Percentiles rank a stretch among this genome's conserved stretches.
Evolutionary conservation across 37 sponge, comb jelly and placozoan genomes (phyloP).

Genomic region (Haliclona indistincta): DNA sequence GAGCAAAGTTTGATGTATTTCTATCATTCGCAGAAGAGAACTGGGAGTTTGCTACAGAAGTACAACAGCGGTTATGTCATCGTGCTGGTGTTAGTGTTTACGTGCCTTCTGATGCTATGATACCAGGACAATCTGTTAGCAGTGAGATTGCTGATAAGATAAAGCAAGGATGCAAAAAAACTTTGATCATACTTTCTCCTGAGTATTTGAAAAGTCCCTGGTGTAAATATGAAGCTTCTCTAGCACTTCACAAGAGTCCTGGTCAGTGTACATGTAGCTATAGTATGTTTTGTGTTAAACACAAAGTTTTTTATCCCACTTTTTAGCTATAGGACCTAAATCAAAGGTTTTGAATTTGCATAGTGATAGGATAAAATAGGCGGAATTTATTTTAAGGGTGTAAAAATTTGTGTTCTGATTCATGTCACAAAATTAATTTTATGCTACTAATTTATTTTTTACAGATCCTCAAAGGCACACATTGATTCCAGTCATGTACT

Average conservation of each 20-base stretch:
- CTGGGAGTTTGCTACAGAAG: conserved; percentile 59
- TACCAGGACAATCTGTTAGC: conserved; percentile 38
- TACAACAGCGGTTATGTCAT: conserved; percentile 18
- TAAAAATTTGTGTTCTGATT: neutral
- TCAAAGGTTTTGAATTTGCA: too few relatives aligned
- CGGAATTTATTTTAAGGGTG: neutral
- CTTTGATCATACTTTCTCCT: conserved; percentile 66
- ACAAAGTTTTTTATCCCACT: neutral
- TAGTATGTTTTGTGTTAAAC: neutral
- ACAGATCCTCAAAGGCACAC: conserved; percentile 49
- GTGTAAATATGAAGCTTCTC: conserved; percentile 62
- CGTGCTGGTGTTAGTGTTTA: conserved; percentile 16
- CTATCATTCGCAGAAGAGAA: conserved; percentile 59
- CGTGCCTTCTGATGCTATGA: conserved; percentile 49
- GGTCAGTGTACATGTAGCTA: conserved; percentile 20
- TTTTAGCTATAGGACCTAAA: too few relatives aligned
- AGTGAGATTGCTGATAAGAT: conserved; percentile 63
- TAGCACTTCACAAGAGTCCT: conserved; percentile 43
- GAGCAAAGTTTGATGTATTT: conserved; percentile 51
- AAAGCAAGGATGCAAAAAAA: conserved; percentile 55
- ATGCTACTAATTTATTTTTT: neutral
- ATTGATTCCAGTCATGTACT: conserved; percentile 65
- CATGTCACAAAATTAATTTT: neutral
- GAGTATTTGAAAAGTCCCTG: conserved; percentile 42
- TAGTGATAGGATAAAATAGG: too few relatives aligned